These are phyloP conservation scores for Gallinago paraguaiae DNA, from an alignment of 2,113 vertebrate genomes.

Conservation along the genomic window DNA sequence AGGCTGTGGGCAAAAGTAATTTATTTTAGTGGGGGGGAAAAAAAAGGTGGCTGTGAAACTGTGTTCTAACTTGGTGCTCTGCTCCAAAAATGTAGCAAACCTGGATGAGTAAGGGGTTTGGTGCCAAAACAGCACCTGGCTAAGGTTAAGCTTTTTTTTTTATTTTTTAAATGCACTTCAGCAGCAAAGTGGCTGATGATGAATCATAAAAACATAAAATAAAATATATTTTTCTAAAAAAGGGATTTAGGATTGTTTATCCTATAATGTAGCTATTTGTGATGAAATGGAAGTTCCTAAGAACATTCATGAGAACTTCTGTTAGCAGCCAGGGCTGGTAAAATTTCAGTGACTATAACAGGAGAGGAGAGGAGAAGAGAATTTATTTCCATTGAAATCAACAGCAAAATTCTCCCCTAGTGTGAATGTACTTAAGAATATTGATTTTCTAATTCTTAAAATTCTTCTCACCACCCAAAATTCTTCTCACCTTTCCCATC, in stretches of 20 bases:
- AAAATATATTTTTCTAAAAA: background rate
- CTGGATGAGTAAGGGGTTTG: background rate
- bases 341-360: background rate
- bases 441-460: background rate
- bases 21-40: background rate
- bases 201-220: background rate
- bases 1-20: constrained; percentile 23
- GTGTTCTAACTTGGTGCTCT: background rate
- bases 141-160: background rate
- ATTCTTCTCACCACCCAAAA: background rate
- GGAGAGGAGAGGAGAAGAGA: background rate
- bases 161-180: background rate
- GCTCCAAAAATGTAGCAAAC: background rate
- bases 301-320: background rate
- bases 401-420: background rate
- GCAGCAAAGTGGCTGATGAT: background rate
- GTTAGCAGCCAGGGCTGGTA: background rate
- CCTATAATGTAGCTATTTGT: background rate
- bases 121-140: background rate
- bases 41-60: background rate
- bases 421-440: background rate
- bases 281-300: background rate
- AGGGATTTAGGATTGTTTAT: background rate
- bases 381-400: background rate
- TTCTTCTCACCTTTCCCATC: background rate